Evolutionary conservation across 2,888 invertebrate species (phyloP).

Genomic region (Apamea epomidion): DNA sequence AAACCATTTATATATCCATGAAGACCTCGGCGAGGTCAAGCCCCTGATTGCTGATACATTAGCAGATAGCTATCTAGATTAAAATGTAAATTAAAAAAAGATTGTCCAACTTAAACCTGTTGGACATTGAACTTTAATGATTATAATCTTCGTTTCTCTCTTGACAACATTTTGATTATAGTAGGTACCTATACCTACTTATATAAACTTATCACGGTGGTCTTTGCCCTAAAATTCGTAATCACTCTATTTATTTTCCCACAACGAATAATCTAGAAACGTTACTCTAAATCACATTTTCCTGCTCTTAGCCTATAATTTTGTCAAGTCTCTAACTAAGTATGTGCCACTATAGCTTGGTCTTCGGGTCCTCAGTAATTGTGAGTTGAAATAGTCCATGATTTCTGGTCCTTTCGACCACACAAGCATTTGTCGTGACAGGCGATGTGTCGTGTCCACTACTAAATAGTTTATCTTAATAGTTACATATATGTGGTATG

Average conservation of each 20-base stretch:
- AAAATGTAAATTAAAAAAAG: neutral
- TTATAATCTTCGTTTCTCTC: neutral
- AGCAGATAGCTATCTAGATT: neutral
- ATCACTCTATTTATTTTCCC: constrained; percentile 76
- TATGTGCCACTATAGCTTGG: constrained; percentile 66
- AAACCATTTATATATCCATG: neutral
- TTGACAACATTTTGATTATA: constrained; percentile 9
- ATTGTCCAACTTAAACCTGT: neutral
- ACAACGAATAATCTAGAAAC: constrained; percentile 71
- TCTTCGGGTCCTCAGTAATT: constrained; percentile 47
- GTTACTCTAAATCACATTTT: constrained; percentile 78
- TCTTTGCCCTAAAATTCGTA: constrained; percentile 58
- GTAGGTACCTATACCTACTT: neutral
- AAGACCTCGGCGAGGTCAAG: neutral
- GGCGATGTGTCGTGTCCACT: constrained; percentile 67
- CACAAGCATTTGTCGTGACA: constrained; percentile 79
- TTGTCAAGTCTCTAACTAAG: constrained; percentile 72
- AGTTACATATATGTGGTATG: constrained; percentile 25
- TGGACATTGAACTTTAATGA: neutral
- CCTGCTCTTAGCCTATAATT: constrained; percentile 81
- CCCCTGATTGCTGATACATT: neutral
- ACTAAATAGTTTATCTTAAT: constrained; percentile 66
- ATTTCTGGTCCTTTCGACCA: constrained; percentile 75
- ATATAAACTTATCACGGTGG: constrained; percentile 48
- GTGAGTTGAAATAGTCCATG: constrained; percentile 62